A percentile compares a stretch with the other conserved stretches of the same genome.
Conservation (phyloP, 2,113 vertebrate genomes). For the Alligator mississippiensis region DNA sequence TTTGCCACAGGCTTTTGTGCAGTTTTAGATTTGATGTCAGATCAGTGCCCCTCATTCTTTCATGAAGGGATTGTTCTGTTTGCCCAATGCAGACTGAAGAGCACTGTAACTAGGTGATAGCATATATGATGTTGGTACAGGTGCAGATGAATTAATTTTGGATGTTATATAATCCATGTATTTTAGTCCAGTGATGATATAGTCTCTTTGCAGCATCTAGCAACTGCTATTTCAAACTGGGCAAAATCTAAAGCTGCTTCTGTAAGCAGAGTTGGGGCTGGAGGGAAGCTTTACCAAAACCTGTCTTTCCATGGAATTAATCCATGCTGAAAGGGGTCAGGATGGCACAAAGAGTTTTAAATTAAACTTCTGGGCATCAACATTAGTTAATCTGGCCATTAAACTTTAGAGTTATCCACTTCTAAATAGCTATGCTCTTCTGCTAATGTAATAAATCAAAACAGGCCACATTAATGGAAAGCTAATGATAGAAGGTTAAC, state of each 20-base stretch:
- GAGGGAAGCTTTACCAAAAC: background rate
- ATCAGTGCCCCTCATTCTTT: no score
- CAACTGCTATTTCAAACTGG: background rate
- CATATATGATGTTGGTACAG: no score
- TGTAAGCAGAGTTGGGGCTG: background rate
- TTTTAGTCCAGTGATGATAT: background rate
- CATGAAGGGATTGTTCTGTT: no score
- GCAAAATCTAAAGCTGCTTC: background rate
- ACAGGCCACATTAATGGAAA: constrained; percentile 37
- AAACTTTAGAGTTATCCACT: constrained; percentile 51
- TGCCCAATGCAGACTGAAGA: no score
- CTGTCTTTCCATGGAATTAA: background rate
- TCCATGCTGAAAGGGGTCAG: background rate
- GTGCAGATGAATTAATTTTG: no score
- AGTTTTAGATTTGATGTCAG: no score
- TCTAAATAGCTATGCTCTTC: constrained; percentile 61
- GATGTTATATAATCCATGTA: no score
- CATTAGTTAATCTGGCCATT: constrained; percentile 60
- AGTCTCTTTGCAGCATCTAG: background rate
- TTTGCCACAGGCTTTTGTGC: no score
- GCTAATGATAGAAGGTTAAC: constrained; percentile 55
- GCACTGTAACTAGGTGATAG: no score
- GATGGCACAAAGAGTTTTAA: constrained; percentile 35
- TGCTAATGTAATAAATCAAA: constrained; percentile 60
- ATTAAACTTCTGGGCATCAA: constrained; percentile 49